Conservation (phyloP, 2,888 invertebrate species). For the Megastigmus dorsalis region DNA sequence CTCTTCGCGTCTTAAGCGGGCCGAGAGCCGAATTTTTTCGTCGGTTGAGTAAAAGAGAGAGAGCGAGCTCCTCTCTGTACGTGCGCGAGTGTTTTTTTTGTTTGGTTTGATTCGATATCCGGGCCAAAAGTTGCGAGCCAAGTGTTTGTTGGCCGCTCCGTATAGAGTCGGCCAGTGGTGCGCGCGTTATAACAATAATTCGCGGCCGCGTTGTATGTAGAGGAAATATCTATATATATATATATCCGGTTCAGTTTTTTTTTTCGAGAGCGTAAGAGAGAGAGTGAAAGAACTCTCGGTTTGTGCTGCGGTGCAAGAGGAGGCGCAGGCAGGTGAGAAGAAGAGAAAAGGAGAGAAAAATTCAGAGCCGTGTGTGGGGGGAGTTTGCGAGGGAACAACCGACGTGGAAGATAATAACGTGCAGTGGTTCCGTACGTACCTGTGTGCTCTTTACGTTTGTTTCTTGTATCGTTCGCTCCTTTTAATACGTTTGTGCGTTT, state of each 20-base stretch:
- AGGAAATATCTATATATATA: too few species aligned
- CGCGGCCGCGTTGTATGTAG: not conserved
- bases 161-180: not conserved
- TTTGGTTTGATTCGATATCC: too few species aligned
- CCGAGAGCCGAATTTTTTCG: too few species aligned
- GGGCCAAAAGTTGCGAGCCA: too few species aligned
- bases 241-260: not conserved
- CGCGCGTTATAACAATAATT: conserved; percentile 1
- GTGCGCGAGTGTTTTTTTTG: conserved; percentile 34
- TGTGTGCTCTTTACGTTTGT: conserved; percentile 41
- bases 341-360: not conserved
- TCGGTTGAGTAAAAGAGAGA: too few species aligned
- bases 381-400: conserved; percentile 27
- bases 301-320: conserved; percentile 14
- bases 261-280: not conserved
- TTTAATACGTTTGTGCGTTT: conserved; percentile 26
- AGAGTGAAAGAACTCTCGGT: conserved; percentile 17
- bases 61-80: not conserved
- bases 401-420: conserved; percentile 43
- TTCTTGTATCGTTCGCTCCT: conserved; percentile 16
- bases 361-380: conserved; percentile 10
- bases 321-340: not conserved
- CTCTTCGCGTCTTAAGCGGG: not conserved
- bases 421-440: conserved; percentile 45
- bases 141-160: too few species aligned